Conservation (phyloP, 1,140 invertebrate species). For the Belonocnema kinseyi region DNA sequence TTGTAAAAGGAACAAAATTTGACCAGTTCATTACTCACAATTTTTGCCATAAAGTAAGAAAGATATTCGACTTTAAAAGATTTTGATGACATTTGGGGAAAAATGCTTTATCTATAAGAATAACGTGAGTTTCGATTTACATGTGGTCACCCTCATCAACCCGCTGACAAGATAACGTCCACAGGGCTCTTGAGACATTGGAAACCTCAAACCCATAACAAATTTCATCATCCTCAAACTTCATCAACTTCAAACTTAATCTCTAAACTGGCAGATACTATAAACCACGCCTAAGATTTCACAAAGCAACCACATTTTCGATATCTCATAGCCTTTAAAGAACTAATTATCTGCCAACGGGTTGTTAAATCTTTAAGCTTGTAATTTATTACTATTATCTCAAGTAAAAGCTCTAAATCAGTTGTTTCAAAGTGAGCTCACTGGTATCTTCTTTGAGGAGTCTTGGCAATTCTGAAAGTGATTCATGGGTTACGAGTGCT, state of each 20-base stretch:
- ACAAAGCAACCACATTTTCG: too few relatives aligned
- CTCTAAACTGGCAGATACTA: neutral
- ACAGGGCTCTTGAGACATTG: neutral
- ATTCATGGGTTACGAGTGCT: conserved; percentile 20
- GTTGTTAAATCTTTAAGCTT: too few relatives aligned
- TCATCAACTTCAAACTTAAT: neutral
- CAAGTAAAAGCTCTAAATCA: neutral
- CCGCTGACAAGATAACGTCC: conserved; percentile 1
- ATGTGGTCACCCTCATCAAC: neutral
- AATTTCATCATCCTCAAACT: neutral
- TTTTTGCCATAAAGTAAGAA: too few relatives aligned
- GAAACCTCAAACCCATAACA: neutral
- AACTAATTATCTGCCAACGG: too few relatives aligned
- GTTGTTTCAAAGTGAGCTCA: conserved; percentile 5
- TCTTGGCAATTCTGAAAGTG: conserved; percentile 1
- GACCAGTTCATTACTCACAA: too few relatives aligned
- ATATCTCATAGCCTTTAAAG: too few relatives aligned
- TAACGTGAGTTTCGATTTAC: neutral
- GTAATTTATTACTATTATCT: neutral
- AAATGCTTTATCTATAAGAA: too few relatives aligned
- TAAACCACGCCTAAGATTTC: too few relatives aligned
- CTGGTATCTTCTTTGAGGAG: conserved; percentile 16
- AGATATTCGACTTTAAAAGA: too few relatives aligned
- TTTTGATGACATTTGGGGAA: too few relatives aligned
- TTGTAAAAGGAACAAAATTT: too few relatives aligned